Conservation (phyloP, 2,888 invertebrate species). For the Idaea biselata region DNA sequence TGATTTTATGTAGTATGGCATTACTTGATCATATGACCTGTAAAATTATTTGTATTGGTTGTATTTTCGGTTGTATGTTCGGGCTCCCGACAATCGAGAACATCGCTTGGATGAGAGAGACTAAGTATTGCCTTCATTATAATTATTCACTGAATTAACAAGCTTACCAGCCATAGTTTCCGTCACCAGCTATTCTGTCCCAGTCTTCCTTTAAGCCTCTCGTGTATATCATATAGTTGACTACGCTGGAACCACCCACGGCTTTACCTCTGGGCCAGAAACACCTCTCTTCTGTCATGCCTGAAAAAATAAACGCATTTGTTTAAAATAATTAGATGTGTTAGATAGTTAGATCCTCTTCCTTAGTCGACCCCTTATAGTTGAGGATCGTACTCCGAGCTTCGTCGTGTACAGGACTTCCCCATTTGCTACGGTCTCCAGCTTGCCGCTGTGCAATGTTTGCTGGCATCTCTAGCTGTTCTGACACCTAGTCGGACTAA, state of each 20-base stretch:
- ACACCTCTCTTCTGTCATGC: constrained; percentile 62
- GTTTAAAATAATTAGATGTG: not conserved
- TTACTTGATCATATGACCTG: constrained; percentile 81
- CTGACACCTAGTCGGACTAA: no score
- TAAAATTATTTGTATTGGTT: not conserved
- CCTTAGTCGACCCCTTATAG: no score
- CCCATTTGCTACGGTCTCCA: no score
- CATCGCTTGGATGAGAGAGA: no score
- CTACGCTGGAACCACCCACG: constrained; percentile 73
- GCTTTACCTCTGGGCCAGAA: constrained; percentile 76
- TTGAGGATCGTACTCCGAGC: no score
- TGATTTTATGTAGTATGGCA: constrained; percentile 82
- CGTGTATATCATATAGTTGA: constrained; percentile 84
- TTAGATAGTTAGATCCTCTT: no score
- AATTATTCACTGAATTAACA: not conserved
- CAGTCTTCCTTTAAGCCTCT: constrained; percentile 84
- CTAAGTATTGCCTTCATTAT: not conserved
- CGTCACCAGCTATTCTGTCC: constrained; percentile 82
- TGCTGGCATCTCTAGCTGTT: no score
- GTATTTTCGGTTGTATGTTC: no score
- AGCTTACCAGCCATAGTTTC: constrained; percentile 84
- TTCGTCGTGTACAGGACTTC: no score
- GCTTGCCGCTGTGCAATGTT: no score
- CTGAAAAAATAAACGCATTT: constrained; percentile 30
- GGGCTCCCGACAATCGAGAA: no score